Conservation (phyloP, 2,113 vertebrate genomes). For the Onychostoma macrolepis region DNA sequence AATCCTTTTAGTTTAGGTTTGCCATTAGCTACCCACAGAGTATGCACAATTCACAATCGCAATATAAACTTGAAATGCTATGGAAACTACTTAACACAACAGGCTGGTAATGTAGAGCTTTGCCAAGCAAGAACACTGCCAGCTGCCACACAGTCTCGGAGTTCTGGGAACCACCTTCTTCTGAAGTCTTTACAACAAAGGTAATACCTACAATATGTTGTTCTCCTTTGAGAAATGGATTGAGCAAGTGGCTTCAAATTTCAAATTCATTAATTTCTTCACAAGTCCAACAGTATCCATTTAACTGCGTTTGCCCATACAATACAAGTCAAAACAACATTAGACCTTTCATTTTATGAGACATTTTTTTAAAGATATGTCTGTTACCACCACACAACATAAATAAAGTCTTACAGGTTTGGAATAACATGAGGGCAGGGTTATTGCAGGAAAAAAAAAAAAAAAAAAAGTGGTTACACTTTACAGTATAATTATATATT, state of each 20-base stretch:
- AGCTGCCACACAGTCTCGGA: conserved; percentile 19
- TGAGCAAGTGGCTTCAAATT: background rate
- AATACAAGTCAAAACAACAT: background rate
- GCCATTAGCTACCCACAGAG: conserved; percentile 59
- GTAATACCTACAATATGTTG: background rate
- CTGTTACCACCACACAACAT: background rate
- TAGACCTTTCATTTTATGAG: background rate
- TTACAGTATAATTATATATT: too few species aligned
- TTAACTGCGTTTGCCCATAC: background rate
- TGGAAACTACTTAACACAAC: conserved; percentile 72
- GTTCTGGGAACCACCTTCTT: background rate
- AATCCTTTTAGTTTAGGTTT: conserved; percentile 56
- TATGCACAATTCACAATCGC: conserved; percentile 60
- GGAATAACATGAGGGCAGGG: background rate
- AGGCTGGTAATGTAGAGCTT: conserved; percentile 55
- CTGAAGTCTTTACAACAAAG: conserved; percentile 8
- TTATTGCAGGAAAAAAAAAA: background rate
- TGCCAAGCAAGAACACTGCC: conserved; percentile 28
- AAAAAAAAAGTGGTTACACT: too few species aligned
- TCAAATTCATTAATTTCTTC: background rate
- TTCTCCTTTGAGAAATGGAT: background rate
- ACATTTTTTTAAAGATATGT: background rate
- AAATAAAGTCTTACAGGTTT: background rate
- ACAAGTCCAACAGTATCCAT: background rate
- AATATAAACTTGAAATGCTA: conserved; percentile 57